A percentile compares a stretch with the other conserved stretches of the same genome.
phyloP scores from a whole-genome alignment of 2,888 invertebrate species.

The Epirrhoe tristata region DNA sequence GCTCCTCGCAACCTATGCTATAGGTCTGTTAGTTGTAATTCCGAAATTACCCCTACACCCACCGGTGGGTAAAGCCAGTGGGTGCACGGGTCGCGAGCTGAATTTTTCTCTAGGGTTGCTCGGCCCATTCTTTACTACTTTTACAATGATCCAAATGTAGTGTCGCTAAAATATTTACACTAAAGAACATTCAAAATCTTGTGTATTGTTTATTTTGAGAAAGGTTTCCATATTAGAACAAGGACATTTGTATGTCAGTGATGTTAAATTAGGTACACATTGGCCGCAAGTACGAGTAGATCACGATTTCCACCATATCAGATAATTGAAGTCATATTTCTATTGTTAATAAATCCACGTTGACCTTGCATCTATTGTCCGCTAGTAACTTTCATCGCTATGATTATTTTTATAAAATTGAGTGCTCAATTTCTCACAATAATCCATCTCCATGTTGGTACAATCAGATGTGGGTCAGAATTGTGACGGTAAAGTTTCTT shows the following conservation, averaged over 20 bases:
- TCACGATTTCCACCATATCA: slow-evolving; percentile 76
- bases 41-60: too few species aligned
- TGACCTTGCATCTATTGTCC: slow-evolving; percentile 62
- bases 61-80: too few species aligned
- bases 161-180: neutral
- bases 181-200: neutral
- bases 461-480: slow-evolving; percentile 71
- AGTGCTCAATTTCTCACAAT: slow-evolving; percentile 55
- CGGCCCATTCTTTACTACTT: too few species aligned
- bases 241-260: slow-evolving; percentile 73
- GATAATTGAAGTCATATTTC: slow-evolving; percentile 73
- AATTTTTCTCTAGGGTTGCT: too few species aligned
- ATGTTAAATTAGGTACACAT: slow-evolving; percentile 60
- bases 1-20: too few species aligned
- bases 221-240: slow-evolving; percentile 59
- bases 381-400: slow-evolving; percentile 38
- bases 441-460: slow-evolving; percentile 65
- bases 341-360: slow-evolving; percentile 67
- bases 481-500: slow-evolving; percentile 67
- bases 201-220: slow-evolving; percentile 25
- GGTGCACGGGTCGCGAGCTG: too few species aligned
- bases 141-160: too few species aligned
- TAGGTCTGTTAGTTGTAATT: too few species aligned
- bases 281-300: slow-evolving; percentile 68
- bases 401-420: slow-evolving; percentile 32